Conservation (phyloP, 1,140 invertebrate genomes). For the Euwallacea fornicatus region DNA sequence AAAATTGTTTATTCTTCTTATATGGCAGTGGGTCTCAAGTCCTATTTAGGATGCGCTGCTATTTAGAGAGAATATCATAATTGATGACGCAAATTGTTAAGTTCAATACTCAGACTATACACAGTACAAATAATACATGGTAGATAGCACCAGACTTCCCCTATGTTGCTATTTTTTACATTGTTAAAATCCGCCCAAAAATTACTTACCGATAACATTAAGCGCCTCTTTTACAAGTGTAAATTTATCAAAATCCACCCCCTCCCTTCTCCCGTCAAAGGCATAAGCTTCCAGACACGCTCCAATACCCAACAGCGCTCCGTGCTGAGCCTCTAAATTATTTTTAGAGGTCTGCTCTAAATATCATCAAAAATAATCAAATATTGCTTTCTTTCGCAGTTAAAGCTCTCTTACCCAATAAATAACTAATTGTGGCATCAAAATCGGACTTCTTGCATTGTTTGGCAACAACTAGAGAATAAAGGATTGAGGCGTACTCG, state of each 20-base stretch:
- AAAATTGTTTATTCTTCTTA: too few relatives aligned
- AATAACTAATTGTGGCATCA: slow-evolving; percentile 59
- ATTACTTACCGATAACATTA: slow-evolving; percentile 8
- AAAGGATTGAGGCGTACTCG: slow-evolving; percentile 67
- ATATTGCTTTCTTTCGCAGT: background rate
- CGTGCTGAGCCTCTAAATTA: slow-evolving; percentile 73
- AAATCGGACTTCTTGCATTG: slow-evolving; percentile 57
- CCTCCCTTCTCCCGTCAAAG: slow-evolving; percentile 17
- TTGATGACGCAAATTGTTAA: too few relatives aligned
- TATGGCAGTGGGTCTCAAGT: too few relatives aligned
- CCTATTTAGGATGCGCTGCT: too few relatives aligned
- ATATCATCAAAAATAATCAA: slow-evolving; percentile 6
- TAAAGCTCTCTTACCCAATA: slow-evolving; percentile 49
- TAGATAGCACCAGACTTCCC: too few relatives aligned
- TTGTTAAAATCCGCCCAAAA: too few relatives aligned
- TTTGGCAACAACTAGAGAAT: slow-evolving; percentile 64
- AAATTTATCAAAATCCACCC: background rate
- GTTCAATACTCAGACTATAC: too few relatives aligned
- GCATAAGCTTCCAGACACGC: slow-evolving; percentile 66
- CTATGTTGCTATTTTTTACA: too few relatives aligned
- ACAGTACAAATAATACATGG: too few relatives aligned
- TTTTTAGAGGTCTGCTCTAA: slow-evolving; percentile 57
- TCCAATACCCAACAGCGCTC: slow-evolving; percentile 68
- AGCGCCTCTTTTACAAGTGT: slow-evolving; percentile 20
- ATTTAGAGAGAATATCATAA: too few relatives aligned